Percentiles rank a stretch among this genome's conserved stretches.
phyloP scores from a whole-genome alignment of 2,888 invertebrate species.

The Eledone cirrhosa region DNA sequence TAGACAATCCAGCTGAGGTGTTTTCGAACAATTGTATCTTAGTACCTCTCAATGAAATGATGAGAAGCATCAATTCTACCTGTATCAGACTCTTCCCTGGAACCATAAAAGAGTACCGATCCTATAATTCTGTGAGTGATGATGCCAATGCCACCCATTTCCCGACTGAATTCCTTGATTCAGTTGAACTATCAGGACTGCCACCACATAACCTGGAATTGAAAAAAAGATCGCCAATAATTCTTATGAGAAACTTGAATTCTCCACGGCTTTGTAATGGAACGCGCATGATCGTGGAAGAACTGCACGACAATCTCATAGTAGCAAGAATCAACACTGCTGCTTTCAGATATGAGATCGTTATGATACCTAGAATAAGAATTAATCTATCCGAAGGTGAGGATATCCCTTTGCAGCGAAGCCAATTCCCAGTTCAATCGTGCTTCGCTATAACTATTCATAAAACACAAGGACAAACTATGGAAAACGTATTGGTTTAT shows the following conservation, averaged over 20 bases:
- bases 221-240: neutral
- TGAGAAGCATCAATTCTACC: neutral
- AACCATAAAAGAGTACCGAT: neutral
- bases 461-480: too few species aligned
- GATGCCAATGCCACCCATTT: neutral
- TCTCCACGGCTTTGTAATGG: neutral
- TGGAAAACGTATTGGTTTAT: too few species aligned
- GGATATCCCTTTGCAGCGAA: too few species aligned
- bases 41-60: neutral
- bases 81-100: slow-evolving; percentile 5
- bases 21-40: slow-evolving; percentile 12
- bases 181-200: neutral
- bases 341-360: too few species aligned
- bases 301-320: too few species aligned
- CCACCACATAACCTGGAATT: neutral
- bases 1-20: neutral
- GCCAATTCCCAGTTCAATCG: too few species aligned
- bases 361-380: too few species aligned
- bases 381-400: too few species aligned
- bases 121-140: slow-evolving; percentile 9
- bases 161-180: slow-evolving; percentile 4
- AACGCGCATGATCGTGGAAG: neutral
- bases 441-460: too few species aligned
- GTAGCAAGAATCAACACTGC: too few species aligned
- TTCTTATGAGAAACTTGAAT: neutral